phyloP scores from a whole-genome alignment of 1,140 invertebrate genomes.

The Pseudomyrmex flavicornis region DNA sequence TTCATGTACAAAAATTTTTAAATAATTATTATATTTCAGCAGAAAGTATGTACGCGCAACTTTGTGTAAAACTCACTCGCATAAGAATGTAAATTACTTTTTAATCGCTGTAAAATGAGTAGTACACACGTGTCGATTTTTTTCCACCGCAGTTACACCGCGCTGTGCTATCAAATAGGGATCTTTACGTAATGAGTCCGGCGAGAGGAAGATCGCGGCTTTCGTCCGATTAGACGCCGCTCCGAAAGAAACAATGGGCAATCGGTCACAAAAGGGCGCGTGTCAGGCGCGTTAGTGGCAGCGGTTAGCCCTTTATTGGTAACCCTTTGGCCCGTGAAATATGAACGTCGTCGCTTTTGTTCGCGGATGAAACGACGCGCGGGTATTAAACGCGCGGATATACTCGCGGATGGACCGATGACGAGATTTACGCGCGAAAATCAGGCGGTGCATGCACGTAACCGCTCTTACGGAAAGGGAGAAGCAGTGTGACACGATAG shows the following conservation, averaged over 20 bases:
- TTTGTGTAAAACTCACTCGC: neutral
- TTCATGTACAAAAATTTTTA: neutral
- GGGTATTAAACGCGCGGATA: constrained; percentile 65
- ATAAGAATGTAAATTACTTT: neutral
- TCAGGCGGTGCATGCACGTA: constrained; percentile 29
- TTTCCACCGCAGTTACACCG: constrained; percentile 4
- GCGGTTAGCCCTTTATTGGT: constrained; percentile 72
- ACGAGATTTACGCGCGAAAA: constrained; percentile 44
- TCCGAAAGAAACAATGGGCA: constrained; percentile 70
- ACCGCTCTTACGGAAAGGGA: constrained; percentile 18
- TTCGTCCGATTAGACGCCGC: constrained; percentile 44
- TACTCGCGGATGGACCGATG: constrained; percentile 36
- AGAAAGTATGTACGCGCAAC: neutral
- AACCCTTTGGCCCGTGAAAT: constrained; percentile 67
- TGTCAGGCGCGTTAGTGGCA: constrained; percentile 66
- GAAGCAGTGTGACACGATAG: neutral
- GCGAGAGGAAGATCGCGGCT: constrained; percentile 45
- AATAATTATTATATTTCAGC: neutral
- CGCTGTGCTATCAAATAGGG: neutral
- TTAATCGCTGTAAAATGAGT: constrained; percentile 42
- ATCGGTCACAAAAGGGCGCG: constrained; percentile 61
- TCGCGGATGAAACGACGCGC: constrained; percentile 59
- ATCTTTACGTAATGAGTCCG: constrained; percentile 22
- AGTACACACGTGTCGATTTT: constrained; percentile 40
- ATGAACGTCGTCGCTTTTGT: constrained; percentile 67